Percentiles rank a stretch among this genome's conserved stretches.
These are phyloP conservation scores for Thunnus thynnus DNA, from an alignment of 2,113 vertebrate species.

Conservation along the genomic window DNA sequence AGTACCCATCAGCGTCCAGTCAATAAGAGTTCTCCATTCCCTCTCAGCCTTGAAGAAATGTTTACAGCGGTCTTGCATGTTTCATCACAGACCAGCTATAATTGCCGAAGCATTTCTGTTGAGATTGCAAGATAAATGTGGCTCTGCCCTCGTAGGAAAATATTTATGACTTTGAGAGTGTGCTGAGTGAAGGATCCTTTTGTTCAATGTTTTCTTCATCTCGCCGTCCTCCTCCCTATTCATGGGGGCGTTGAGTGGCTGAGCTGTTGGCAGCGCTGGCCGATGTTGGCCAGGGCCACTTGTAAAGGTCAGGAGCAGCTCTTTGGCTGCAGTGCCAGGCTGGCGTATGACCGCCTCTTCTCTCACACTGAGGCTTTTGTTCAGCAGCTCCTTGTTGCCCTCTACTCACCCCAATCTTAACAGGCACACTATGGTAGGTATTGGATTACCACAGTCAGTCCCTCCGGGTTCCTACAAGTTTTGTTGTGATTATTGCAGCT, in stretches of 20 bases:
- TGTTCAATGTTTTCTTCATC: conserved; percentile 51
- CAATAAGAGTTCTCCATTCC: conserved; percentile 10
- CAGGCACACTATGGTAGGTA: conserved; percentile 16
- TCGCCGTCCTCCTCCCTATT: not conserved
- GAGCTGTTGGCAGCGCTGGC: conserved; percentile 48
- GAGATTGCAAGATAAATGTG: conserved; percentile 43
- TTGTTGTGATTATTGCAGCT: not conserved
- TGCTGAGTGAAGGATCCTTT: conserved; percentile 56
- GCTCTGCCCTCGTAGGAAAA: conserved; percentile 61
- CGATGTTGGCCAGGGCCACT: conserved; percentile 36
- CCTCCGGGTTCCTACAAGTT: not conserved
- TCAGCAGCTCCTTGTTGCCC: conserved; percentile 36
- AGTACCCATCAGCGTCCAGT: conserved; percentile 31
- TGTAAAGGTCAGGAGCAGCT: conserved; percentile 74
- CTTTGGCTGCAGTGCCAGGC: conserved; percentile 52
- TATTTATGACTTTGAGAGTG: conserved; percentile 60
- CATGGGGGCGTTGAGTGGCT: conserved; percentile 11
- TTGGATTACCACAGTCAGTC: conserved; percentile 26
- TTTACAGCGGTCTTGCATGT: not conserved
- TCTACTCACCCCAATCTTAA: conserved; percentile 23
- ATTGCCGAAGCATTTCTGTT: conserved; percentile 29
- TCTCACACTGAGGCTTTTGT: conserved; percentile 73
- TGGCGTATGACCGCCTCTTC: conserved; percentile 37
- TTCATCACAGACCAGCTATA: conserved; percentile 29
- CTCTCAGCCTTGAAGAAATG: conserved; percentile 12